Percentiles rank a stretch among this genome's conserved stretches.
phyloP scores from a whole-genome alignment of 2,113 vertebrate genomes.

The Hydropotes inermis region DNA sequence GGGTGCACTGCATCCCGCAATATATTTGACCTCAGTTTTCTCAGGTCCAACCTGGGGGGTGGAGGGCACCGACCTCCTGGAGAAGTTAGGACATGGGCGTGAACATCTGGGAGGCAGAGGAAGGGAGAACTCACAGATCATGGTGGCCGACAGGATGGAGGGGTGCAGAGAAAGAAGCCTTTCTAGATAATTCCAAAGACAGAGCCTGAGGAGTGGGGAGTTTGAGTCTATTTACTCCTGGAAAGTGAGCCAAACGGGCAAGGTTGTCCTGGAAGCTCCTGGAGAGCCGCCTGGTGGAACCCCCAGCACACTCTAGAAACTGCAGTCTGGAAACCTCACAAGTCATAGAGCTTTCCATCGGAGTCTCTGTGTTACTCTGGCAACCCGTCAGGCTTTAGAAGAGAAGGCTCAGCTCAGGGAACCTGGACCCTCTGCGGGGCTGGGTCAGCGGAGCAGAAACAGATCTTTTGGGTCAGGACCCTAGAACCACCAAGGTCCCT shows the following conservation, averaged over 20 bases:
- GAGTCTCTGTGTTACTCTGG: accelerated
- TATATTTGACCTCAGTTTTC: not conserved
- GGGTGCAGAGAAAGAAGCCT: not conserved
- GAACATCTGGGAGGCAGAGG: not conserved
- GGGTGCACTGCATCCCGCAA: accelerated
- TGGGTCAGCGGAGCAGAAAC: accelerated
- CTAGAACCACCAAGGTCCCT: accelerated
- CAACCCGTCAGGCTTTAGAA: accelerated
- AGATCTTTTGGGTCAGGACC: too few species aligned
- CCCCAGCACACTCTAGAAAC: too few species aligned
- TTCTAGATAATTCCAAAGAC: not conserved
- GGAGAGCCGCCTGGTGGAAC: not conserved
- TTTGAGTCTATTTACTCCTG: not conserved
- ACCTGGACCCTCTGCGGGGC: too few species aligned
- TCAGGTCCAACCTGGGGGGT: too few species aligned
- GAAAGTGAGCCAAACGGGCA: too few species aligned
- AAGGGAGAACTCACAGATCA: not conserved
- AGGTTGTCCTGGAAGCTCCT: not conserved
- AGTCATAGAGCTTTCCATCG: not conserved
- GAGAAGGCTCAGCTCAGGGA: accelerated
- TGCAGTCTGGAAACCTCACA: too few species aligned
- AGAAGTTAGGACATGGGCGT: accelerated
- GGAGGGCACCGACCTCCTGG: too few species aligned
- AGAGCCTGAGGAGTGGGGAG: not conserved
- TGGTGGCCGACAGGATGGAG: not conserved